Percentiles rank a stretch among this genome's conserved stretches.
phyloP scores from a whole-genome alignment of 2,888 invertebrate species.

The Drosophila formosana region DNA sequence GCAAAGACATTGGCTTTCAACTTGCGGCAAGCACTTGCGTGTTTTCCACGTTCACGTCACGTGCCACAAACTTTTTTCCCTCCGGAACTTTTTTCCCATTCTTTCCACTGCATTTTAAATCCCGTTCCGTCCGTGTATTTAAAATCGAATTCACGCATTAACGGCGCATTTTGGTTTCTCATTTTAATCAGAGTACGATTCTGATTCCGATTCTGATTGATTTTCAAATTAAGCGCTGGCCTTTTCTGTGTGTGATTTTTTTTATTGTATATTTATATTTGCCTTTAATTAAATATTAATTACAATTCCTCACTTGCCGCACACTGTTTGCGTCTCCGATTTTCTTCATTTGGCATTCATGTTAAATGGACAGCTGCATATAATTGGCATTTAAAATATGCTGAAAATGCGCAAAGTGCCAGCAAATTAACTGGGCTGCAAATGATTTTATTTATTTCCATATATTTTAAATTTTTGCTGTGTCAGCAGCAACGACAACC shows the following conservation, averaged over 20 bases:
- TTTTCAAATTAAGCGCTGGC: constrained; percentile 50
- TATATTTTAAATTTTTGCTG: constrained; percentile 15
- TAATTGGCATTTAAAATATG: constrained; percentile 77
- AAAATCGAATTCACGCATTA: constrained; percentile 49
- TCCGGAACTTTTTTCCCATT: constrained; percentile 15
- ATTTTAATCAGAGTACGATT: constrained; percentile 34
- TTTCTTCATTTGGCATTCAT: constrained; percentile 47
- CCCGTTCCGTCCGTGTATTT: constrained; percentile 6
- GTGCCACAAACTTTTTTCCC: constrained; percentile 24
- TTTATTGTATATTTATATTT: constrained; percentile 48
- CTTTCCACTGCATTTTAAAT: neutral
- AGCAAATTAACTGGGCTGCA: constrained; percentile 65
- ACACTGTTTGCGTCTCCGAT: constrained; percentile 14
- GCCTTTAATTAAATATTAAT: constrained; percentile 79
- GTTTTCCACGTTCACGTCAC: constrained; percentile 37
- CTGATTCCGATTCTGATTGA: constrained; percentile 58
- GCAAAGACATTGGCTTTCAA: constrained; percentile 50
- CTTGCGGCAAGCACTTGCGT: constrained; percentile 52
- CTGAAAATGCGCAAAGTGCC: constrained; percentile 70
- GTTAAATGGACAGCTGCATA: constrained; percentile 66
- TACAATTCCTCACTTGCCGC: constrained; percentile 43
- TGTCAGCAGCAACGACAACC: constrained; percentile 12
- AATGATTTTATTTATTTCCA: constrained; percentile 33
- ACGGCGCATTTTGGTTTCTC: constrained; percentile 40
- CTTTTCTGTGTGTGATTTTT: constrained; percentile 6